Conservation (phyloP, 1,140 invertebrate species). For the Hycleus phaleratus region DNA sequence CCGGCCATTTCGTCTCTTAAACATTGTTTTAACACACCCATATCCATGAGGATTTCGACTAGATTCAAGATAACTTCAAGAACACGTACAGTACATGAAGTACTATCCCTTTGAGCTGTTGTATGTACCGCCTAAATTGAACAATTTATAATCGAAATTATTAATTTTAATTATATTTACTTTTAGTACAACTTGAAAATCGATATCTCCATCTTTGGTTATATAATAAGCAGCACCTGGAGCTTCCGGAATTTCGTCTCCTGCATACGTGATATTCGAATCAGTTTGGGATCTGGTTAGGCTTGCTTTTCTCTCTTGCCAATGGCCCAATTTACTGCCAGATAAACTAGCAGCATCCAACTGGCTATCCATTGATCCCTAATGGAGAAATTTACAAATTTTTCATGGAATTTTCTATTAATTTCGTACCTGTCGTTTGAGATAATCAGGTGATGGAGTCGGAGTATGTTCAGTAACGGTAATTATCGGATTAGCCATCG, state of each 20-base stretch:
- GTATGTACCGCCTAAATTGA: slow-evolving; percentile 68
- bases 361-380: slow-evolving; percentile 75
- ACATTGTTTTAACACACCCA: slow-evolving; percentile 67
- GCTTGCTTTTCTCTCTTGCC: slow-evolving; percentile 58
- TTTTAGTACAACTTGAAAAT: slow-evolving; percentile 84
- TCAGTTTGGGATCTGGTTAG: slow-evolving; percentile 86
- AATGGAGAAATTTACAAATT: neutral
- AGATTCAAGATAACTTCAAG: slow-evolving; percentile 87
- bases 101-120: slow-evolving; percentile 67
- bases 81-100: slow-evolving; percentile 72
- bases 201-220: slow-evolving; percentile 88
- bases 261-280: slow-evolving; percentile 83
- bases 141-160: neutral
- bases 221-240: slow-evolving; percentile 88
- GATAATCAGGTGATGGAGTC: slow-evolving; percentile 75
- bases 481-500: slow-evolving; percentile 79
- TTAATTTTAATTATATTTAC: slow-evolving; percentile 41
- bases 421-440: slow-evolving; percentile 60
- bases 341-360: slow-evolving; percentile 64
- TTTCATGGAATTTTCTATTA: neutral
- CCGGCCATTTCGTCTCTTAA: slow-evolving; percentile 42
- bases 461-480: slow-evolving; percentile 93
- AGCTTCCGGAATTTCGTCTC: slow-evolving; percentile 73
- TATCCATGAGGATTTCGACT: slow-evolving; percentile 79
- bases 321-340: slow-evolving; percentile 47